Evolutionary conservation across 30 jellyfish, hydroid and myxozoan genomes (phyloP), one percentile per base, ranked within the genome.

Genomic region (Aurelia aurita): DNA sequence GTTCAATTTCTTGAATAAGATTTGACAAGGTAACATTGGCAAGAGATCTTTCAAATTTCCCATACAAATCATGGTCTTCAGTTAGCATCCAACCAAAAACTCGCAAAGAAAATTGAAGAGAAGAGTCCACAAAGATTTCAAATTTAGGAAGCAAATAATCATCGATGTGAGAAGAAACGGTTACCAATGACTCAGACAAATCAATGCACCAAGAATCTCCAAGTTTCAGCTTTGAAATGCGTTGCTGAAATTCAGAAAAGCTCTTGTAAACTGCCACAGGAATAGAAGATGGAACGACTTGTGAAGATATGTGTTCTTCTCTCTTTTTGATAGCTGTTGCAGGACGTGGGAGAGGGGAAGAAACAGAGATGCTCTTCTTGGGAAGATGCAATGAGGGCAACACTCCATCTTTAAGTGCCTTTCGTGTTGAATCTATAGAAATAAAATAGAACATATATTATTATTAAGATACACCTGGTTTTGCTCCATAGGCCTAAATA

Each of bases 71-170:
- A n/a, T n/a, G n/a, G n/a, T n/a, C n/a, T n/a, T n/a, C n/a, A n/a
- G n/a, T n/a, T n/a, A 72, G 72, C 84, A 72, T 72, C 76, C 84
- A 72, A 53, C 84, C 84, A 72, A 72, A 53, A 34, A 53, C 84
- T 72, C 51, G 45, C 84, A 72, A 39, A 46, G 77, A 23, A 55
- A 51, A 57, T 25, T 35, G 62, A 75, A 74, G 77, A 46, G 59
- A 31, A 31, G 39, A 4, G 39, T 31, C 3, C 39, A 31, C 3
- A 31, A 31, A 31, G 39, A 31, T 31, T 31, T 31, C 39, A 31
- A 31, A 31, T 31, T 31, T 31, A 31, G 39, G 39, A 31, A 31
- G 39, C 39, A 31, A 31, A 31, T 31, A 2, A 2, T 31, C 39
- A 31, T 31, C 39, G 39, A 31, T 31, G 39, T 31, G 39, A 4